These are phyloP conservation scores for Drosophila mayri DNA, from an alignment of 1,140 invertebrate species.

Conservation along the genomic window DNA sequence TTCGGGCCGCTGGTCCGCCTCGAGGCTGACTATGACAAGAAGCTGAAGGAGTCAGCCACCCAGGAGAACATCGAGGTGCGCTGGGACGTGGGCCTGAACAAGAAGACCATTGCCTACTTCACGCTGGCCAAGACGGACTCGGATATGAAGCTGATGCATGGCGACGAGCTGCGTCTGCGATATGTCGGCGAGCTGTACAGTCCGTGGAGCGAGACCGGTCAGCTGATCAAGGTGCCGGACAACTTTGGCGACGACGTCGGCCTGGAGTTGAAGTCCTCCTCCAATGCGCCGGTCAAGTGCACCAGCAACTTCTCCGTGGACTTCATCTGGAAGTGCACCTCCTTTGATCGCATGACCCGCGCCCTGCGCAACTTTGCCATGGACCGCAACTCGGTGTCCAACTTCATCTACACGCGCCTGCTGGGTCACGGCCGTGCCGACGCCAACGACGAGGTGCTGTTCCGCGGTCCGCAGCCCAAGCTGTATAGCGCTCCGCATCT, in stretches of 20 bases:
- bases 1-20: slow-evolving; percentile 98
- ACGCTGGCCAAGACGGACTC: slow-evolving; percentile 98
- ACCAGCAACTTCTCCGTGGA: slow-evolving; percentile 98
- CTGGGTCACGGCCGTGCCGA: slow-evolving; percentile 93
- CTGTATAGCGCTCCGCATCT: slow-evolving; percentile 98
- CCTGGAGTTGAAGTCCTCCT: slow-evolving; percentile 96
- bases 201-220: slow-evolving; percentile 97
- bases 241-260: slow-evolving; percentile 99
- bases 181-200: slow-evolving; percentile 97
- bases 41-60: slow-evolving; percentile 98
- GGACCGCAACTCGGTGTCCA: slow-evolving; percentile 97
- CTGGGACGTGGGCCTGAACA: slow-evolving; percentile 99
- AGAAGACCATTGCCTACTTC: slow-evolving; percentile 99
- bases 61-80: slow-evolving; percentile 99
- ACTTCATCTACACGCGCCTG: slow-evolving; percentile 98
- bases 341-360: slow-evolving; percentile 99
- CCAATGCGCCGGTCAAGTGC: slow-evolving; percentile 95
- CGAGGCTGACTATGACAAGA: slow-evolving; percentile 99
- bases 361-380: slow-evolving; percentile 98
- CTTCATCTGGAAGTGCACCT: slow-evolving; percentile 99
- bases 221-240: slow-evolving; percentile 99
- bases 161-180: slow-evolving; percentile 97
- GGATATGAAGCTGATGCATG: slow-evolving; percentile 99
- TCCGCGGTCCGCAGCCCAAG: slow-evolving; percentile 94
- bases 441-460: slow-evolving; percentile 97